Evolutionary conservation across 2,797 vertebrate species (phyloP).

Genomic region (Huso huso): DNA sequence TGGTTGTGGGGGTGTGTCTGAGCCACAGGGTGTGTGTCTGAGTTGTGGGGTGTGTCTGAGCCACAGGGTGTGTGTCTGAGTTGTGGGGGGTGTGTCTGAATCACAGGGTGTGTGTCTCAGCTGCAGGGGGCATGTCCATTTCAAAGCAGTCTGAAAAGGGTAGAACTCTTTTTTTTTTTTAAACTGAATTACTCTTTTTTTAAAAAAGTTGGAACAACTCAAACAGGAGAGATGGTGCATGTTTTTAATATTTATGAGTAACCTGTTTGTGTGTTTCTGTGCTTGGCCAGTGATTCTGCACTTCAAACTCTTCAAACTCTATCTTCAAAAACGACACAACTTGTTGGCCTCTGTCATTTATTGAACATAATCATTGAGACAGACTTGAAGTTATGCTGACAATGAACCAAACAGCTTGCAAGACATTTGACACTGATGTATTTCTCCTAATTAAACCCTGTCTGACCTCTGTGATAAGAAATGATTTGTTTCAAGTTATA

Average conservation of each 20-base stretch:
- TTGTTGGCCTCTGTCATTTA: constrained; percentile 55
- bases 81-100: no score
- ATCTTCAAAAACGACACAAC: constrained; percentile 30
- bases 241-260: no score
- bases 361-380: constrained; percentile 64
- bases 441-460: constrained; percentile 89
- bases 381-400: constrained; percentile 63
- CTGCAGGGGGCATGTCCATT: no score
- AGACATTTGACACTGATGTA: constrained; percentile 68
- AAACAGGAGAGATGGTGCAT: not conserved
- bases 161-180: no score
- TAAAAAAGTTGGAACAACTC: not conserved
- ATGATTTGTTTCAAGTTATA: constrained; percentile 87
- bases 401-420: constrained; percentile 51
- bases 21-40: no score
- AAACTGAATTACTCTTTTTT: not conserved
- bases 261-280: not conserved
- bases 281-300: no score
- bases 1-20: no score
- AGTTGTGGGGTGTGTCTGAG: no score
- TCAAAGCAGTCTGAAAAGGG: not conserved
- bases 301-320: no score
- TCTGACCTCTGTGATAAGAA: constrained; percentile 89
- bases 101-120: no score
- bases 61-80: no score